Percentiles rank a stretch among this genome's conserved stretches.
Evolutionary conservation across 2,888 invertebrate genomes (phyloP).

Genomic region (Acanthosepion esculentum): DNA sequence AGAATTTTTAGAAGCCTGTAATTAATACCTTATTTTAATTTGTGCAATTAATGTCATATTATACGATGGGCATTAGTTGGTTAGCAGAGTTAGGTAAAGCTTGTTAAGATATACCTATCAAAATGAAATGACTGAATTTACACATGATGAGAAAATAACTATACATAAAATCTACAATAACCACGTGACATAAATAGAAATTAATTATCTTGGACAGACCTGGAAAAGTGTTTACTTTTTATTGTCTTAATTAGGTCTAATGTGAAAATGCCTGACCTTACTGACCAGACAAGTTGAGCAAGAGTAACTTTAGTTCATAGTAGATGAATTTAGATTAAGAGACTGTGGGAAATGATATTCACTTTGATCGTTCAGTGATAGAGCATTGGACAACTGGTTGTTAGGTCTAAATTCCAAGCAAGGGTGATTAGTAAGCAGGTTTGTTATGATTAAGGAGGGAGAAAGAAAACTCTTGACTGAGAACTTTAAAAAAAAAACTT

Average conservation of each 20-base stretch:
- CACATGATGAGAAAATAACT: too few relatives aligned
- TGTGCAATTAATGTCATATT: too few relatives aligned
- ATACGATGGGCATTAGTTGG: too few relatives aligned
- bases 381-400: background rate
- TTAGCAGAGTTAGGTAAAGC: too few relatives aligned
- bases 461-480: too few relatives aligned
- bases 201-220: background rate
- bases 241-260: background rate
- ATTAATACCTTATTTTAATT: too few relatives aligned
- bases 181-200: background rate
- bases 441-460: too few relatives aligned
- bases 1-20: too few relatives aligned
- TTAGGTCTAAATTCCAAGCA: background rate
- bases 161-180: background rate
- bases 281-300: conserved; percentile 4
- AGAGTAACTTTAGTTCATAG: background rate
- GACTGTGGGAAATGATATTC: background rate
- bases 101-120: too few relatives aligned
- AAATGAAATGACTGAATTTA: too few relatives aligned
- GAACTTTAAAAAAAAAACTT: too few relatives aligned
- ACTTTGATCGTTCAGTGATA: background rate
- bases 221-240: background rate
- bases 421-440: too few relatives aligned
- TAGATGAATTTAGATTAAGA: background rate
- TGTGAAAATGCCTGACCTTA: background rate